phyloP scores from a whole-genome alignment of 2,797 vertebrate species.

The Eutrigla gurnardus region DNA sequence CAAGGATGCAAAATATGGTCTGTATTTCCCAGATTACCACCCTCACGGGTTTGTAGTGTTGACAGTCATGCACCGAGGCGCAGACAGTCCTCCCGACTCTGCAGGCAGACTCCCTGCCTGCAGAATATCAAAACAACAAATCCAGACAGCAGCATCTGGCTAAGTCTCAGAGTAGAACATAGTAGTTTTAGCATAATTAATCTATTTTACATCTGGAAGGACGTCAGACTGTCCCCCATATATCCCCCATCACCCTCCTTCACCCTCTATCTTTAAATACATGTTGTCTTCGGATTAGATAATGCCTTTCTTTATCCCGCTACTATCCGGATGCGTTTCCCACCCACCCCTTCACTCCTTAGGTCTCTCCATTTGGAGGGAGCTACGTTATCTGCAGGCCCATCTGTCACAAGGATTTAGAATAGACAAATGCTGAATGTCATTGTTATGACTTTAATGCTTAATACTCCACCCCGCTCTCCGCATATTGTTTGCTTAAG shows the following conservation, averaged over 20 bases:
- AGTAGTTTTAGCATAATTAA: conserved; percentile 46
- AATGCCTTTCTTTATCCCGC: conserved; percentile 65
- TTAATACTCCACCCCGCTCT: conserved; percentile 66
- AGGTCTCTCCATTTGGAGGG: conserved; percentile 55
- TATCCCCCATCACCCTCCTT: not conserved
- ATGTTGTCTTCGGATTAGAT: conserved; percentile 71
- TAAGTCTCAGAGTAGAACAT: conserved; percentile 31
- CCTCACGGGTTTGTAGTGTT: conserved; percentile 22
- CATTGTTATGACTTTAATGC: conserved; percentile 82
- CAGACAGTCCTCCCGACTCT: conserved; percentile 27
- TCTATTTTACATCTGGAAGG: conserved; percentile 55
- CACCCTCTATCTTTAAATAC: conserved; percentile 46
- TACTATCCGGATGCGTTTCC: conserved; percentile 42
- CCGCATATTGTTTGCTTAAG: conserved; percentile 72
- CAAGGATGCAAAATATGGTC: not conserved
- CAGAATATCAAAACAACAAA: conserved; percentile 40
- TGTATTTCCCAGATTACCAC: conserved; percentile 15
- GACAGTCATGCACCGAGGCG: conserved; percentile 32
- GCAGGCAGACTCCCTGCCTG: conserved; percentile 20
- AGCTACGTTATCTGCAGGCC: conserved; percentile 68
- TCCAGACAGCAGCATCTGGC: conserved; percentile 62
- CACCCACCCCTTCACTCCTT: conserved; percentile 49
- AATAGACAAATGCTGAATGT: conserved; percentile 72
- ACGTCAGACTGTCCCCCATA: conserved; percentile 13
- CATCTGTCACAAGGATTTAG: conserved; percentile 82